Percentiles rank a stretch among this genome's conserved stretches.
Conservation (phyloP, 2,113 vertebrate species). For the Thalassoma bifasciatum region DNA sequence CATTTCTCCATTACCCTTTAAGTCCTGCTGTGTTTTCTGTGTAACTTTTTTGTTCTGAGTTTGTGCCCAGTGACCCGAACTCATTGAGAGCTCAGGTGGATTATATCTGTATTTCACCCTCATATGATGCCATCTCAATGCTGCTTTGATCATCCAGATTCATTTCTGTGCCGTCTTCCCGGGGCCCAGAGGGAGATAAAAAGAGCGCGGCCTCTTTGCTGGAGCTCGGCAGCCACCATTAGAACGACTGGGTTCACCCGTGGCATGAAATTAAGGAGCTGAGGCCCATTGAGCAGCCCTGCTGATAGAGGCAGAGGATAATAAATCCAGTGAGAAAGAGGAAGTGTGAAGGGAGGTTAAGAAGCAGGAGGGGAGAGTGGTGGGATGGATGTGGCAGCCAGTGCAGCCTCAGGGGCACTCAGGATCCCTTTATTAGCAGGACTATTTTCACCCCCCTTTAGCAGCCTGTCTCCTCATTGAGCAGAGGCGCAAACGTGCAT, state of each 20-base stretch:
- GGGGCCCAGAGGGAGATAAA: slow-evolving; percentile 32
- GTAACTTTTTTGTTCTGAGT: slow-evolving; percentile 16
- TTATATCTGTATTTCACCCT: slow-evolving; percentile 49
- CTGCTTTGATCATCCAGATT: slow-evolving; percentile 23
- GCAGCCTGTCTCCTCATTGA: slow-evolving; percentile 37
- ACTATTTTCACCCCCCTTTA: slow-evolving; percentile 63
- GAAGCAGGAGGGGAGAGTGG: slow-evolving; percentile 14
- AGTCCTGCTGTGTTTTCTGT: slow-evolving; percentile 10
- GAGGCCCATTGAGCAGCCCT: slow-evolving; percentile 58
- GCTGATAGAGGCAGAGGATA: slow-evolving; percentile 62
- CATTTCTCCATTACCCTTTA: background rate
- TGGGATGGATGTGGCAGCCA: slow-evolving; percentile 59
- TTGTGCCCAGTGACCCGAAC: slow-evolving; percentile 3
- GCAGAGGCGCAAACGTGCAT: slow-evolving; percentile 24
- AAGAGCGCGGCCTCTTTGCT: slow-evolving; percentile 35
- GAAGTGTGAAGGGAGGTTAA: slow-evolving; percentile 27
- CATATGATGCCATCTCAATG: background rate
- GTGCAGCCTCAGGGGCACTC: slow-evolving; percentile 68
- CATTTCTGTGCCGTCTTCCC: slow-evolving; percentile 21
- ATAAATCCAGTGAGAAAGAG: slow-evolving; percentile 69
- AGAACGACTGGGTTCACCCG: slow-evolving; percentile 63
- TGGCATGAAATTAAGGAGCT: slow-evolving; percentile 73
- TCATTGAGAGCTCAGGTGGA: slow-evolving; percentile 32
- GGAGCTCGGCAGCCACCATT: slow-evolving; percentile 55
- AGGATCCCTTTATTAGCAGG: slow-evolving; percentile 68